These are phyloP conservation scores for Nomada ferruginata DNA, from an alignment of 2,888 invertebrate genomes.

Conservation along the genomic window DNA sequence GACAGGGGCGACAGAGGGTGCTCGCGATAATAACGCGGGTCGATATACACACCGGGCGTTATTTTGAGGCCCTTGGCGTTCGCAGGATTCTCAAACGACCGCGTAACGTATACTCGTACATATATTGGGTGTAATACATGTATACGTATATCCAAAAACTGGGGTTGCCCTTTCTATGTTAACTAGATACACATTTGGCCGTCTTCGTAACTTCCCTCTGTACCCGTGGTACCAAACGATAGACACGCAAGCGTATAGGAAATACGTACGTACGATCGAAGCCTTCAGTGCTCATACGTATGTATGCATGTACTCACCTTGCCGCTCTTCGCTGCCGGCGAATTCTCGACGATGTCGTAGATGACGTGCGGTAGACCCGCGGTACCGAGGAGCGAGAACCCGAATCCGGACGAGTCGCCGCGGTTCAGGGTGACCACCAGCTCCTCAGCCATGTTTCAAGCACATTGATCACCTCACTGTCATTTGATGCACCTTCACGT, in stretches of 20 bases:
- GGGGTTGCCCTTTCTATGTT: constrained; percentile 34
- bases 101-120: constrained; percentile 9
- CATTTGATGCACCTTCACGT: constrained; percentile 73
- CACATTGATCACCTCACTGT: constrained; percentile 77
- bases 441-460: constrained; percentile 92
- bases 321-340: constrained; percentile 95
- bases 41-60: constrained; percentile 74
- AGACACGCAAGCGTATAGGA: constrained; percentile 17
- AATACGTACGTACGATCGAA: constrained; percentile 19
- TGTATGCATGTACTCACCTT: constrained; percentile 87
- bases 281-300: not conserved
- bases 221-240: constrained; percentile 19
- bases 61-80: constrained; percentile 59
- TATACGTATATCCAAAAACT: constrained; percentile 3
- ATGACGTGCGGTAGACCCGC: constrained; percentile 97
- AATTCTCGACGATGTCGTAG: constrained; percentile 96
- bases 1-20: constrained; percentile 66
- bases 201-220: constrained; percentile 31
- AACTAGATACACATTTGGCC: constrained; percentile 21
- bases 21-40: constrained; percentile 71
- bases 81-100: constrained; percentile 49
- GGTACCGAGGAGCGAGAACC: constrained; percentile 95
- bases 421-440: constrained; percentile 94
- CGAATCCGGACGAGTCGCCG: constrained; percentile 94
- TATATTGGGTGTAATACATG: not conserved